Conservation (phyloP, 1,140 invertebrate genomes). For the Ylistrum balloti region DNA sequence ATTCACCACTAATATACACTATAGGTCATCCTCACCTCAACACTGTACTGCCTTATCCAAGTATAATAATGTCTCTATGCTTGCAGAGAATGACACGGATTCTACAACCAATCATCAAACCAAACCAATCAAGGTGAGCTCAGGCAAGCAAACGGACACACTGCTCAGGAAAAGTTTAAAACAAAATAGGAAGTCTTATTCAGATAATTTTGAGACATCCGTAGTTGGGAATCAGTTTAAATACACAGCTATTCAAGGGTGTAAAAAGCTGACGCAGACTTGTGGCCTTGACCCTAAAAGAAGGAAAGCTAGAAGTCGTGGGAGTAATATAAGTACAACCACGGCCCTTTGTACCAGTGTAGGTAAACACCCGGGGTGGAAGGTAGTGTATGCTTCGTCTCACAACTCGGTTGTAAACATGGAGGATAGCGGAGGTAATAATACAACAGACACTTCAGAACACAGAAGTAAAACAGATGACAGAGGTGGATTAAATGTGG, state of each 20-base stretch:
- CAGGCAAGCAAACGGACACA: not conserved
- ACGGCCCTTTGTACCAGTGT: slow-evolving; percentile 24
- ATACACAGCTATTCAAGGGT: slow-evolving; percentile 21
- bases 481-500: not conserved
- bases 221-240: not conserved
- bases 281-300: not conserved
- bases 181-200: not conserved
- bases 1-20: not conserved
- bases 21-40: slow-evolving; percentile 16
- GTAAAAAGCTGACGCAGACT: slow-evolving; percentile 33
- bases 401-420: not conserved
- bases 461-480: not conserved
- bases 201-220: slow-evolving; percentile 14
- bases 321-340: slow-evolving; percentile 31
- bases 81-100: not conserved
- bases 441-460: not conserved
- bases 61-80: not conserved
- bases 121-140: no score
- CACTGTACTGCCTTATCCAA: not conserved
- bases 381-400: not conserved
- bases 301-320: slow-evolving; percentile 33
- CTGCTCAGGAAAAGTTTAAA: not conserved
- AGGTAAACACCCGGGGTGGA: slow-evolving; percentile 36
- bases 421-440: not conserved
- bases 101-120: no score